These are phyloP conservation scores for Ascaphus truei DNA, from an alignment of 2,113 vertebrate species.

Conservation along the genomic window DNA sequence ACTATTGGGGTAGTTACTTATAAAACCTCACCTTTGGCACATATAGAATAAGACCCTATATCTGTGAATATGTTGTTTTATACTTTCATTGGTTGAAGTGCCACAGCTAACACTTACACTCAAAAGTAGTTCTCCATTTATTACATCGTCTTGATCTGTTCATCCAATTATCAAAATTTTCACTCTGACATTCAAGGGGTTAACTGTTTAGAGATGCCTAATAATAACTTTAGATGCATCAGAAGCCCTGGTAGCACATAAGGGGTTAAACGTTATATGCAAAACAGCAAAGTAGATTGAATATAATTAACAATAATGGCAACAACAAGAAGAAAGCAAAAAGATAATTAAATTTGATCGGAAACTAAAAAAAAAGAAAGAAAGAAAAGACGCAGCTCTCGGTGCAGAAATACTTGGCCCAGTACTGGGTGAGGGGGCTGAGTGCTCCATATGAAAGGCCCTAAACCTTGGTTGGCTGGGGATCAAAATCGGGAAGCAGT, in stretches of 20 bases:
- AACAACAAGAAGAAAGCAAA: conserved; percentile 1
- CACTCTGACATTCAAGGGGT: background rate
- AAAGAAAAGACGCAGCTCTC: too few relatives aligned
- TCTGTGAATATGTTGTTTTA: too few relatives aligned
- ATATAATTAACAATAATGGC: conserved; percentile 22
- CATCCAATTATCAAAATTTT: too few relatives aligned
- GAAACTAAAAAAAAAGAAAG: background rate
- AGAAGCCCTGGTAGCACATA: background rate
- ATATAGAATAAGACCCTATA: too few relatives aligned
- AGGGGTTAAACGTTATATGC: background rate
- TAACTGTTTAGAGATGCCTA: background rate
- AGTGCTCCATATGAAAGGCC: conserved; percentile 4
- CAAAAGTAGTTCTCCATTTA: too few relatives aligned
- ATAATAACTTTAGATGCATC: background rate
- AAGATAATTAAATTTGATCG: conserved; percentile 15
- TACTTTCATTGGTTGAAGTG: too few relatives aligned
- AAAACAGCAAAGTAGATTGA: background rate
- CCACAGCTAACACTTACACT: too few relatives aligned
- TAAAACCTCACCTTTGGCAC: too few relatives aligned
- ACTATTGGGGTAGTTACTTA: too few relatives aligned
- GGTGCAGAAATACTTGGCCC: background rate
- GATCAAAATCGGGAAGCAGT: conserved; percentile 17
- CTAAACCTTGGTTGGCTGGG: conserved; percentile 14
- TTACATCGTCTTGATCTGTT: too few relatives aligned
- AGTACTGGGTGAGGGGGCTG: background rate